Percentiles rank a stretch among this genome's conserved stretches.
Conservation (phyloP, 2,888 invertebrate species). For the Halocaridina rubra region DNA sequence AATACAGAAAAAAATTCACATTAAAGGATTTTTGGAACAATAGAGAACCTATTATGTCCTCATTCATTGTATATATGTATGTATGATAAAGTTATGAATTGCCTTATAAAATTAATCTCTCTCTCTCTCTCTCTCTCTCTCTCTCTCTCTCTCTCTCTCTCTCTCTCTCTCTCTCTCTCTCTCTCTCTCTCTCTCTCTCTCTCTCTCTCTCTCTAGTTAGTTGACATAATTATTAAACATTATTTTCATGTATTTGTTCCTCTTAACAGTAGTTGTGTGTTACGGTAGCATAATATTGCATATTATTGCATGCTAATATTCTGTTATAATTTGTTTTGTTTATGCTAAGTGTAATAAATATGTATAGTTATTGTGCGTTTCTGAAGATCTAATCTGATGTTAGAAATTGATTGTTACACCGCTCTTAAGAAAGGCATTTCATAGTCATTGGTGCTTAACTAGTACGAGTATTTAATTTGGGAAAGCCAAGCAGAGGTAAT, state of each 20-base stretch:
- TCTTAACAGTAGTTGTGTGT: not conserved
- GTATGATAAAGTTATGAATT: not conserved
- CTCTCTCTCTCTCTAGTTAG: not conserved
- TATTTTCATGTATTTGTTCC: not conserved
- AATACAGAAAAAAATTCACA: constrained; percentile 68
- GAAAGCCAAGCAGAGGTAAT: too few species aligned
- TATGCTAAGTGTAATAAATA: too few species aligned
- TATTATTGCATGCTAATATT: not conserved
- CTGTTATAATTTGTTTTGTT: not conserved
- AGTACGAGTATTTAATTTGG: too few species aligned
- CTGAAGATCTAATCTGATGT: too few species aligned
- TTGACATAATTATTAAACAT: not conserved
- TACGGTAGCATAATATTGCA: not conserved
- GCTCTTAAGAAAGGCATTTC: too few species aligned
- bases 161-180: too few species aligned
- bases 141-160: not conserved
- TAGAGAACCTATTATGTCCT: constrained; percentile 65
- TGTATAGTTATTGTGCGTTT: too few species aligned
- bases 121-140: not conserved
- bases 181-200: not conserved
- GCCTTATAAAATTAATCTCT: not conserved
- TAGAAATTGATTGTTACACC: too few species aligned
- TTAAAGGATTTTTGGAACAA: constrained; percentile 70
- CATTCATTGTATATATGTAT: not conserved
- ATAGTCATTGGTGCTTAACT: too few species aligned